A percentile compares a stretch with the other conserved stretches of the same genome.
Conservation (phyloP, 2,113 vertebrate species). For the Rhinolophus sinicus region DNA sequence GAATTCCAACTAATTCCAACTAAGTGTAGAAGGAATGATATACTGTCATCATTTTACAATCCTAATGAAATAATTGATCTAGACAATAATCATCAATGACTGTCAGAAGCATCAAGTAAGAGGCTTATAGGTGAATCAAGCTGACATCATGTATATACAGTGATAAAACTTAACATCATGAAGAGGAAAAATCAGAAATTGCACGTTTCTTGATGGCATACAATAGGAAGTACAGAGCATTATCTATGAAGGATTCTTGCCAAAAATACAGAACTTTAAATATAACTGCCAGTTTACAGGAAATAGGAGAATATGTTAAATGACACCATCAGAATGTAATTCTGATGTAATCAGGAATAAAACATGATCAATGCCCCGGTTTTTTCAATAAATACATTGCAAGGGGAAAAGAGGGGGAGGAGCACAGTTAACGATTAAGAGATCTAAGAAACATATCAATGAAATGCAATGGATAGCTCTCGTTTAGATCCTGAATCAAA, state of each 20-base stretch:
- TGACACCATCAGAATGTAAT: background rate
- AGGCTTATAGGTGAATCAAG: background rate
- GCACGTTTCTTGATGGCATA: background rate
- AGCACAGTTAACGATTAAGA: background rate
- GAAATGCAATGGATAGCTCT: background rate
- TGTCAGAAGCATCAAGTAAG: background rate
- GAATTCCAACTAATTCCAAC: conserved; percentile 10
- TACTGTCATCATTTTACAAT: background rate
- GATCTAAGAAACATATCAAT: background rate
- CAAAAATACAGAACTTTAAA: background rate
- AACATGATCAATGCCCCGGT: background rate
- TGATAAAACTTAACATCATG: background rate
- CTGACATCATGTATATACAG: background rate
- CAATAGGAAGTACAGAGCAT: background rate
- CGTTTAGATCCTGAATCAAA: conserved; percentile 1
- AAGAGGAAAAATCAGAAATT: background rate
- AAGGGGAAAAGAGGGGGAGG: background rate
- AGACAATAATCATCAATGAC: background rate
- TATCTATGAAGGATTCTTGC: background rate
- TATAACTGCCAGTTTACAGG: background rate
- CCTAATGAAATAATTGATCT: background rate
- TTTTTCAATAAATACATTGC: conserved; percentile 4
- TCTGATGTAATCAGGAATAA: background rate
- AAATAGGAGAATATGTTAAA: background rate
- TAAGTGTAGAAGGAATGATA: background rate